phyloP scores from a whole-genome alignment of 2,797 vertebrate species.

The Tragopan temminckii region DNA sequence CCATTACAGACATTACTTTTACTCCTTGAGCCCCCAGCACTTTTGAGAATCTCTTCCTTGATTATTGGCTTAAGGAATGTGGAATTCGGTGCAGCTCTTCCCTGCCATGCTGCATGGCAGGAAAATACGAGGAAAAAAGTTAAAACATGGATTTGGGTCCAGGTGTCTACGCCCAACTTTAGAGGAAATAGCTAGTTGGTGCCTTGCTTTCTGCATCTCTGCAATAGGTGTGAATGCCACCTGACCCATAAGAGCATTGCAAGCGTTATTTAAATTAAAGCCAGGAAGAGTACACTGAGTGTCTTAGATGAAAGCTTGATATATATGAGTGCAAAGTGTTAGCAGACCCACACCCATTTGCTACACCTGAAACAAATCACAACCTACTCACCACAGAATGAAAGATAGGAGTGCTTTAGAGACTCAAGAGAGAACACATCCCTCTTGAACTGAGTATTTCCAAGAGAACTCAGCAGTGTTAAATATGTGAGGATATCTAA shows the following conservation, averaged over 20 bases:
- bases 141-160: not conserved
- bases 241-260: not conserved
- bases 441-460: not conserved
- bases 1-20: not conserved
- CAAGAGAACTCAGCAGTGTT: not conserved
- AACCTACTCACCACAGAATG: not conserved
- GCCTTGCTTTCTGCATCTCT: not conserved
- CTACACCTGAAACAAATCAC: not conserved
- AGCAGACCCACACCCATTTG: not conserved
- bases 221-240: not conserved
- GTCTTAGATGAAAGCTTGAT: not conserved
- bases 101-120: not conserved
- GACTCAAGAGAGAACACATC: not conserved
- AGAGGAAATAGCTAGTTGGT: not conserved
- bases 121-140: not conserved
- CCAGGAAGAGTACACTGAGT: not conserved
- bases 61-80: not conserved
- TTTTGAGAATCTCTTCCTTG: not conserved
- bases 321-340: not conserved
- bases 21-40: not conserved
- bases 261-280: not conserved
- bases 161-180: not conserved
- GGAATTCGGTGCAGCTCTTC: not conserved
- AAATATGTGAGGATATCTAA: not conserved
- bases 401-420: not conserved